A percentile compares a stretch with the other conserved stretches of the same genome.
Conservation (phyloP, 2,113 vertebrate genomes). For the Pelvicachromis taeniatus region DNA sequence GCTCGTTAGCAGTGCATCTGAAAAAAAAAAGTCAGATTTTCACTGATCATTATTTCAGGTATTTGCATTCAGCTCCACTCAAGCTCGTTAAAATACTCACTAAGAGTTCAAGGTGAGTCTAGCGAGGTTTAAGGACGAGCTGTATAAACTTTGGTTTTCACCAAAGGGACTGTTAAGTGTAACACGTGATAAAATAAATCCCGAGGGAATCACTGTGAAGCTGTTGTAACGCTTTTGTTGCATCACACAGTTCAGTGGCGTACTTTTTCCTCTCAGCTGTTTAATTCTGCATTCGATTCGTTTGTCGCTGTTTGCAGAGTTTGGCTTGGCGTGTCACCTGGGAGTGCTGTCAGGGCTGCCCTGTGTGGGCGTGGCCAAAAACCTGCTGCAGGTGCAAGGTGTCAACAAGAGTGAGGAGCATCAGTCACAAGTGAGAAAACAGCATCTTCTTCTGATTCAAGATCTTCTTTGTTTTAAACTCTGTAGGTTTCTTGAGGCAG, state of each 20-base stretch:
- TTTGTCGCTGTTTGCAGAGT: constrained; percentile 70
- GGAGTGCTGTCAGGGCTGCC: constrained; percentile 85
- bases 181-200: background rate
- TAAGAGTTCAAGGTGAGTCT: background rate
- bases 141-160: background rate
- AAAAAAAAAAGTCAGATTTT: background rate
- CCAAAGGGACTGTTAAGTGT: background rate
- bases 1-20: fast-evolving
- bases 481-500: background rate
- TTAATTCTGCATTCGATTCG: fast-evolving
- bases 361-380: constrained; percentile 92
- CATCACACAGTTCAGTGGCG: background rate
- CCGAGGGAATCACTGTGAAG: background rate
- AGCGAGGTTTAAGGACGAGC: background rate
- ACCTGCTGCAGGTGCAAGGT: constrained; percentile 89
- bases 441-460: fast-evolving
- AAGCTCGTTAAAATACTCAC: background rate
- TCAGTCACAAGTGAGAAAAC: constrained; percentile 79
- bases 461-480: background rate
- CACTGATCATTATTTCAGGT: background rate
- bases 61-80: background rate
- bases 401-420: constrained; percentile 78
- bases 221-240: background rate
- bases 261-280: background rate
- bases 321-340: constrained; percentile 91